Evolutionary conservation across 2,797 vertebrate genomes (phyloP).

Genomic region (Cottoperca gobio): DNA sequence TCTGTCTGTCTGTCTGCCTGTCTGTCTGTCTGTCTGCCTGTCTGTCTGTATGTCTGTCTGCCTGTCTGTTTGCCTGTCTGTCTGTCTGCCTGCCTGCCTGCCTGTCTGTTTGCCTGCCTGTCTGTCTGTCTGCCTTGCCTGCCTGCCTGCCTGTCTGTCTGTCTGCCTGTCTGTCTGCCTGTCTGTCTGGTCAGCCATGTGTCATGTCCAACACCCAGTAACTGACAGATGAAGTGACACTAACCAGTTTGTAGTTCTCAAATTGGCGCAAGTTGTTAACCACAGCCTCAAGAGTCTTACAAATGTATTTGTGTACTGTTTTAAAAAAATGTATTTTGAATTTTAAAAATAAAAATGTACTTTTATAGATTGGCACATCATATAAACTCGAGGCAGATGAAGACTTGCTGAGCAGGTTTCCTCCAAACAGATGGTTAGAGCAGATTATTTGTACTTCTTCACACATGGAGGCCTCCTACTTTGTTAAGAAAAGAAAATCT

Average conservation of each 20-base stretch:
- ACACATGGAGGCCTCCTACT: background rate
- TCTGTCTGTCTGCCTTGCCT: no score
- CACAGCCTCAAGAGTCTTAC: background rate
- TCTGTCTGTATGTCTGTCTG: no score
- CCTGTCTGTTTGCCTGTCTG: no score
- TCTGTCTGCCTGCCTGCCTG: no score
- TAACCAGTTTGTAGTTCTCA: background rate
- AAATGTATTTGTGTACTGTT: background rate
- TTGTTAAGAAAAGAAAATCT: background rate
- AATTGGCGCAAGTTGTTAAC: background rate
- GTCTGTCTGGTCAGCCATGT: no score
- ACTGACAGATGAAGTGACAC: slow-evolving; percentile 14
- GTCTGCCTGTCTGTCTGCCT: no score
- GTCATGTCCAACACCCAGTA: background rate
- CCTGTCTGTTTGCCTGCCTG: no score
- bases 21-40: no score
- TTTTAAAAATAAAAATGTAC: background rate
- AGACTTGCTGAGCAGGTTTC: slow-evolving; percentile 61
- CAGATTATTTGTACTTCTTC: slow-evolving; percentile 13
- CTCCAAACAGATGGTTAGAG: background rate
- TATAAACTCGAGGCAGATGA: background rate
- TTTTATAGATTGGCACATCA: background rate
- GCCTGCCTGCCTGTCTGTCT: no score
- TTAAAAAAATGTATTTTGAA: background rate
- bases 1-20: no score